Evolutionary conservation across 2,113 vertebrate species (phyloP).

Genomic region (Nerophis ophidion): DNA sequence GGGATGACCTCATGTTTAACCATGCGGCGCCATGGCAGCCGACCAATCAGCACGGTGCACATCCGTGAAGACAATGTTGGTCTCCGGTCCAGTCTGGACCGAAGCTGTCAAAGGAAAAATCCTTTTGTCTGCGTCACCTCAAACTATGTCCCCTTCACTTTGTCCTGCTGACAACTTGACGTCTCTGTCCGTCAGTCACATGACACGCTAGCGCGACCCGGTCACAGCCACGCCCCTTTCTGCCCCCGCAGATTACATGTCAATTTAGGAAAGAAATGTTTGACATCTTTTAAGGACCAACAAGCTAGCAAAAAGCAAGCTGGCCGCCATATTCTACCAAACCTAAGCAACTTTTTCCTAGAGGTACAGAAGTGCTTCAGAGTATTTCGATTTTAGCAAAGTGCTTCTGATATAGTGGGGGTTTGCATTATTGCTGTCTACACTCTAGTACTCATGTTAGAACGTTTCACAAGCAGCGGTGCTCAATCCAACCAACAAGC

Average conservation of each 20-base stretch:
- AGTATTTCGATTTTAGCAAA: too few relatives aligned
- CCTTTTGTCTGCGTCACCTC: conserved; percentile 33
- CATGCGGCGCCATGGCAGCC: conserved; percentile 31
- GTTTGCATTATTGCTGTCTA: too few relatives aligned
- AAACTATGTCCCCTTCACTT: conserved; percentile 36
- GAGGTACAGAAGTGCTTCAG: too few relatives aligned
- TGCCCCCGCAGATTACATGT: conserved; percentile 37
- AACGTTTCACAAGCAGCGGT: too few relatives aligned
- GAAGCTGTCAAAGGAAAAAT: conserved; percentile 2
- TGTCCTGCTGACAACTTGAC: conserved; percentile 59
- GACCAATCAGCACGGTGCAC: conserved; percentile 18
- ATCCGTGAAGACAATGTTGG: neutral
- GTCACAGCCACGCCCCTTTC: conserved; percentile 34
- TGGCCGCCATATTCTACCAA: too few relatives aligned
- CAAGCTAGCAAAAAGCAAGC: too few relatives aligned
- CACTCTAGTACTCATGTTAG: too few relatives aligned
- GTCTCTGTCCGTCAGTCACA: conserved; percentile 52
- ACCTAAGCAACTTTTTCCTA: too few relatives aligned
- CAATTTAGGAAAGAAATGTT: conserved; percentile 25
- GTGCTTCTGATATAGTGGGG: too few relatives aligned
- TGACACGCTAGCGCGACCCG: conserved; percentile 8
- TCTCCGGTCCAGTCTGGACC: neutral
- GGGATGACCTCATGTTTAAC: conserved; percentile 54
- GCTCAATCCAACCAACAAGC: too few relatives aligned
- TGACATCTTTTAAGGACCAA: too few relatives aligned